Base-by-base conservation (phyloP, 2,888 invertebrate genomes). In the Furcula furcula region DNA sequence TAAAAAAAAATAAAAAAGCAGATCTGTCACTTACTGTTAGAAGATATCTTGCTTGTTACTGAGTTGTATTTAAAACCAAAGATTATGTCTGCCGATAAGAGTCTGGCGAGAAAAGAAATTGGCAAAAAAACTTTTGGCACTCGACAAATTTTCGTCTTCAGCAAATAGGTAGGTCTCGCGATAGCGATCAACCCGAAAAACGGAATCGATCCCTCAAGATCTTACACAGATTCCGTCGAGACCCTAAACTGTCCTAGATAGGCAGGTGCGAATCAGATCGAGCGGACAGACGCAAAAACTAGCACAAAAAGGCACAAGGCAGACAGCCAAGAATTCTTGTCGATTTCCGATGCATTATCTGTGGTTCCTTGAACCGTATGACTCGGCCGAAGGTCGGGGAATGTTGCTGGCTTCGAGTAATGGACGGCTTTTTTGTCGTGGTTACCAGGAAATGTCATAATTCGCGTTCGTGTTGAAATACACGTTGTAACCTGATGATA, bases 281-380 rank as follows among this genome's bases (percentile, higher is more conserved):
- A 6, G 4, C 20, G n/a, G n/a, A 20, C 2, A 26, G 26, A 5
- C 14, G 9, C 12, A 26, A 26, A 14, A 26, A n/a, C 14, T 26
- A 26, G 13, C 26, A 14, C 51, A 55, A 48, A 35, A 33, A 7
- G 14, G 2, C 30, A 18, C 40, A 41, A 48, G 39, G 43, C 33
- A 46, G 34, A 36, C 47, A 55, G 39, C 47, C 47, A 40, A 53
- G 45, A 45, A 55, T 52, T 57, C 52, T 52, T 45, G 46, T 36
- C 35, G 36, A 56, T 54, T 56, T 36, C 37, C 30, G 49, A 41
- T 56, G 57, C 56, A 56, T 57, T 56, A 56, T 49, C 44, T 48
- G 30, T 26, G 33, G 38, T 37, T 6, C 52, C 57, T 57, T 56
- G 57, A 56, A 56, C 57, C 44, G 41, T 46, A 41, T 48, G 57